Percentiles rank a stretch among this genome's conserved stretches.
phyloP scores from a whole-genome alignment of 2,888 invertebrate species.

The Cheilosia soror region DNA sequence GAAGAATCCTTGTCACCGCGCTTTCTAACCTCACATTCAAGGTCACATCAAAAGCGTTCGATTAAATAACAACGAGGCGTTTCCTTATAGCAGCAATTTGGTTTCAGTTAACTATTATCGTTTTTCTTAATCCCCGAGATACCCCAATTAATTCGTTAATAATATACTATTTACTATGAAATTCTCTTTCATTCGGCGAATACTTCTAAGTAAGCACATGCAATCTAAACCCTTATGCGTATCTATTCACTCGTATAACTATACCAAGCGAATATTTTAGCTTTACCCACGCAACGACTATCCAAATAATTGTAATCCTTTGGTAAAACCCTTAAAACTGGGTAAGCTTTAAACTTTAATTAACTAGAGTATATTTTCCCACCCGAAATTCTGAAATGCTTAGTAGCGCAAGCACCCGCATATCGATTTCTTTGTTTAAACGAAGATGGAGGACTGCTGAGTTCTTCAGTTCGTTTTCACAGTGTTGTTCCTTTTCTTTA shows the following conservation, averaged over 20 bases:
- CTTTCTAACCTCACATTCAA: too few species aligned
- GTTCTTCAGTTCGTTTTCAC: slow-evolving; percentile 12
- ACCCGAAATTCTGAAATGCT: slow-evolving; percentile 52
- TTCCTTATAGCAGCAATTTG: too few species aligned
- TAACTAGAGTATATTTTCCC: slow-evolving; percentile 74
- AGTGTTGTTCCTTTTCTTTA: slow-evolving; percentile 3
- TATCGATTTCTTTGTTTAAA: slow-evolving; percentile 64
- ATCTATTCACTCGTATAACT: not conserved
- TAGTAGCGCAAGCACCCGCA: slow-evolving; percentile 43
- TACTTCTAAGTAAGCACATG: not conserved
- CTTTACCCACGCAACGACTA: slow-evolving; percentile 36
- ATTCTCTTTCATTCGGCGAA: slow-evolving; percentile 13
- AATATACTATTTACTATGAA: slow-evolving; percentile 32
- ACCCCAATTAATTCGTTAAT: slow-evolving; percentile 24
- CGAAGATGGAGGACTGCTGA: slow-evolving; percentile 34
- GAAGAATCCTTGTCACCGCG: too few species aligned
- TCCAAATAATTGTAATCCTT: slow-evolving; percentile 74
- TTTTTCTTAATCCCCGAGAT: slow-evolving; percentile 12
- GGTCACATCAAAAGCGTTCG: too few species aligned
- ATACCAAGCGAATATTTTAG: not conserved
- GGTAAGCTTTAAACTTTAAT: slow-evolving; percentile 76
- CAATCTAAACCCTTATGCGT: not conserved
- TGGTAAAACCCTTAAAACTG: slow-evolving; percentile 71
- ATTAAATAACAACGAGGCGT: too few species aligned
- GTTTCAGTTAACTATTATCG: slow-evolving; percentile 13